phyloP scores from a whole-genome alignment of 1,140 invertebrate genomes.

The Daktulosphaira vitifoliae region DNA sequence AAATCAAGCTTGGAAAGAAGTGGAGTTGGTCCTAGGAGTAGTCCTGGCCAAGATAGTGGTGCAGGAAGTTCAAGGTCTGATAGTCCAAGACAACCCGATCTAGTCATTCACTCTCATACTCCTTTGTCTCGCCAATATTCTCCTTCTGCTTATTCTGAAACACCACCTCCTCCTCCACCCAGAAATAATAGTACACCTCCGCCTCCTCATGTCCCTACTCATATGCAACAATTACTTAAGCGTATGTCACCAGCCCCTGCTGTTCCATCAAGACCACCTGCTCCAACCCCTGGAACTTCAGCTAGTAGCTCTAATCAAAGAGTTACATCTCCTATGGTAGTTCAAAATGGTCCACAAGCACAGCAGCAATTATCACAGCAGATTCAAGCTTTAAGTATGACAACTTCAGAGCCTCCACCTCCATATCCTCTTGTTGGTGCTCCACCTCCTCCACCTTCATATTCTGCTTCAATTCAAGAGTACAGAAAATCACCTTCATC shows the following conservation, averaged over 20 bases:
- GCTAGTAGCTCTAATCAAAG: constrained; percentile 48
- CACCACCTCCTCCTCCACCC: constrained; percentile 44
- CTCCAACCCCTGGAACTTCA: constrained; percentile 46
- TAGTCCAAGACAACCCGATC: constrained; percentile 59
- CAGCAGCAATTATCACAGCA: constrained; percentile 78
- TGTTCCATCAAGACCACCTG: constrained; percentile 52
- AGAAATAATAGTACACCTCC: constrained; percentile 55
- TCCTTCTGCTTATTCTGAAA: constrained; percentile 50
- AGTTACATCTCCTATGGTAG: constrained; percentile 60
- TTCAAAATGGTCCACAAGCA: constrained; percentile 69
- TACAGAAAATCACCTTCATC: constrained; percentile 68
- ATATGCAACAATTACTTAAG: constrained; percentile 73
- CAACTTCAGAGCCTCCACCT: constrained; percentile 61
- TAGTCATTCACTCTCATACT: constrained; percentile 44
- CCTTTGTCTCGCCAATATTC: constrained; percentile 56
- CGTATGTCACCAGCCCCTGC: constrained; percentile 71
- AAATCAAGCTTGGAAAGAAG: constrained; percentile 80
- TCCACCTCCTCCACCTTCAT: constrained; percentile 57
- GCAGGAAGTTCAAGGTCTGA: constrained; percentile 81
- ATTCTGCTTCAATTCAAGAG: constrained; percentile 73
- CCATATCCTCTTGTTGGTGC: constrained; percentile 56
- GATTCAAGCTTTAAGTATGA: constrained; percentile 71
- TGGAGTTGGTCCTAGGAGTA: constrained; percentile 61
- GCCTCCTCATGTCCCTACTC: constrained; percentile 51
- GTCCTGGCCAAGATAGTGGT: constrained; percentile 76